A percentile compares a stretch with the other conserved stretches of the same genome.
These are phyloP conservation scores for Pristiophorus japonicus DNA, from an alignment of 2,113 vertebrate genomes.

Conservation along the genomic window DNA sequence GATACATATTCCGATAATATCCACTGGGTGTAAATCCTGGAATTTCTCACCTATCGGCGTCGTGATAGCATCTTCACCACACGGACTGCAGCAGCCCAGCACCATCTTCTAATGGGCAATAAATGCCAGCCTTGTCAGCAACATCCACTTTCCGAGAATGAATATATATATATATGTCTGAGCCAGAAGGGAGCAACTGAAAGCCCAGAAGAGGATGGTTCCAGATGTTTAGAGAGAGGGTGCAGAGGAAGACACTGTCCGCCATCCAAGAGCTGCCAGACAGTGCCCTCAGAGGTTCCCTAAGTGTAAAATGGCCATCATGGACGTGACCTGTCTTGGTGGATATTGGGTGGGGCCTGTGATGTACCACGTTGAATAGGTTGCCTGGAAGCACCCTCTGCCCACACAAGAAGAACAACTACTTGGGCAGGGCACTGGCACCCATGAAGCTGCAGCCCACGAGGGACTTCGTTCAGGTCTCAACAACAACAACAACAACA, in stretches of 20 bases:
- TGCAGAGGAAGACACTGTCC: no score
- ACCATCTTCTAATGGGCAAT: not conserved
- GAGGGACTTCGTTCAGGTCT: not conserved
- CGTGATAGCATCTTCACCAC: not conserved
- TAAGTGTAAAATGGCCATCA: not conserved
- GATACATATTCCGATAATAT: not conserved
- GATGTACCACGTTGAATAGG: not conserved
- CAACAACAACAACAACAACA: no score
- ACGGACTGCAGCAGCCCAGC: not conserved
- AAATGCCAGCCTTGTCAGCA: not conserved
- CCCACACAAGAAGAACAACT: not conserved
- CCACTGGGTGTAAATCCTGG: not conserved
- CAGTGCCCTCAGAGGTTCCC: not conserved
- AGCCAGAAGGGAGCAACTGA: not conserved
- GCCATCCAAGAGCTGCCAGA: not conserved
- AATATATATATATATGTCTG: not conserved
- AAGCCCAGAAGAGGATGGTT: not conserved
- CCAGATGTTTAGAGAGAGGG: not conserved
- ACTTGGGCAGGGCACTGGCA: not conserved
- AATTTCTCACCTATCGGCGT: not conserved
- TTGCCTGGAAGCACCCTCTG: not conserved
- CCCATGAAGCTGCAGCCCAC: not conserved
- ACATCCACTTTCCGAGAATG: not conserved
- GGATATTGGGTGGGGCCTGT: not conserved
- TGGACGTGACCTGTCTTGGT: not conserved